Evolutionary conservation across 2,888 invertebrate species (phyloP), one percentile per base, ranked within the genome.

Genomic region (Archips crataeganus): DNA sequence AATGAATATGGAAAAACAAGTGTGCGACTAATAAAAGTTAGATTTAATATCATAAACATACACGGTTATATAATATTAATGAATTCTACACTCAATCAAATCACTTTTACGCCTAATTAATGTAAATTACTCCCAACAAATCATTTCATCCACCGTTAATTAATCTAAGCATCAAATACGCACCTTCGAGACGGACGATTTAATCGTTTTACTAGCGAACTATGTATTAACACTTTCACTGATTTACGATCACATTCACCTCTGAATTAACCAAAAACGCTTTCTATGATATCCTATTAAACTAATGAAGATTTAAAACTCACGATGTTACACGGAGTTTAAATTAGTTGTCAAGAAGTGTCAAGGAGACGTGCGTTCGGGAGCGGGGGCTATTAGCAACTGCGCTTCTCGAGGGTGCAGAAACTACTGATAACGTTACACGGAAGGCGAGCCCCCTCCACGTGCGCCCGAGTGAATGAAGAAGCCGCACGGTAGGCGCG

Each of bases 361-460:
- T 87, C 92, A 93, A 84, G 76, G 80, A 85, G 84, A 91, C 94
- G 94, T 93, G 93, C 91, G 92, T 87, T 86, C 90, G 86, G 87
- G 85, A 87, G 89, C 92, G 89, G 93, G 91, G 93, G 92, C 93
- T 91, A 90, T 94, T 92, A 87, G 91, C 92, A 92, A 94, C 94
- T 94, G 93, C 88, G 87, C 87, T 82, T 81, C 77, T 86, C 87
- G 89, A 90, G 94, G 94, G 93, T 94, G 94, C 93, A 89, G 92
- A 92, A 91, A 91, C 93, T 92, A 90, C 93, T 93, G 94, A 94
- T 92, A 92, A 92, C 87, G 87, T 92, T 93, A 94, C 93, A 91
- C 94, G 93, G 94, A 93, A 94, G 93, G 90, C 90, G 87, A 84
- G 82, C 87, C 90, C 91, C 87, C 90, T 85, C 92, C 92, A 92